Evolutionary conservation across 2,113 vertebrate genomes (phyloP), one percentile per base, ranked within the genome.

Genomic region (Clarias macrocephalus): DNA sequence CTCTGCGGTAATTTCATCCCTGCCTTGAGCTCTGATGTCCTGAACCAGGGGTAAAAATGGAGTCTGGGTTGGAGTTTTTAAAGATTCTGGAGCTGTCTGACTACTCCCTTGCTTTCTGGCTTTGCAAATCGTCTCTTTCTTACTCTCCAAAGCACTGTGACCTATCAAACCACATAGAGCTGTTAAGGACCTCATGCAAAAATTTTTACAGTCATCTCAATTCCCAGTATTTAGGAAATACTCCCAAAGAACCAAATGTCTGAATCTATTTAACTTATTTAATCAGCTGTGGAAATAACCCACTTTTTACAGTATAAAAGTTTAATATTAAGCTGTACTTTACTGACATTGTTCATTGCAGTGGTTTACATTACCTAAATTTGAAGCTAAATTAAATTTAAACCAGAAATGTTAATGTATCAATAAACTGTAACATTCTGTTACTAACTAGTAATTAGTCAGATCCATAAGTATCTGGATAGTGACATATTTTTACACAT

Each of bases 81-180:
- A 25, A 62, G 19, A 66, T 25, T 30, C 85, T 28, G 72, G 63
- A 33, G 8, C 37, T 1, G 0, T 42, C 30, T 60, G 82, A 88
- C 83, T 56, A 82, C 21, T 37, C 48, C 28, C 88, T 87, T 18
- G 85, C 70, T 82, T 85, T 91, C 76, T 83, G 23, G 2, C 19
- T 66, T 48, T 28, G 33, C 13, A 54, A 15, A 82, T 37, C n/a
- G 66, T 52, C 81, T 83, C 42, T 66, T 66, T 83, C 62, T 28
- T 73, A 23, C 68, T 82, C 42, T 83, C 81, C 62, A 54, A 25
- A 30, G 25, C 9, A 83, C 63, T 48, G 37, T 52, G 62, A 83
- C 81, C 81, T 83, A 83, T 7, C 37, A 66, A 82, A 83, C 81
- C 80, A 66, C 66, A 25, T 54, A 83, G 23, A 83, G 15, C 25